Evolutionary conservation across 2,797 vertebrate species (phyloP).

Genomic region (Argyrosomus regius): DNA sequence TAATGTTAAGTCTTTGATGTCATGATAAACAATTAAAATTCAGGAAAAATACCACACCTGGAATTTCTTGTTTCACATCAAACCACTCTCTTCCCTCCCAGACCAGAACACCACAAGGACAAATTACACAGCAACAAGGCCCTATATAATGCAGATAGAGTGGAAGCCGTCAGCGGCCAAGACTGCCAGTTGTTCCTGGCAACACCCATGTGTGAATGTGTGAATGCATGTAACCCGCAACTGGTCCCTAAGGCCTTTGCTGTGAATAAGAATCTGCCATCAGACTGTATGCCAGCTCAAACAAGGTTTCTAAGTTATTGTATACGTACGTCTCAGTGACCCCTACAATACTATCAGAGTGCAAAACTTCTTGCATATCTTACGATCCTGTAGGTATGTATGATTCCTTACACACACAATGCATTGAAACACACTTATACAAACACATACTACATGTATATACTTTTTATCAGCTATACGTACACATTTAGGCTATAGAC

Average conservation of each 20-base stretch:
- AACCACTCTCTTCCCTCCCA: neutral
- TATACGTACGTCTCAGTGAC: neutral
- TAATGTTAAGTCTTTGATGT: neutral
- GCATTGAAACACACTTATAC: neutral
- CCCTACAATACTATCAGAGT: neutral
- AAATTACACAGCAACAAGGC: neutral
- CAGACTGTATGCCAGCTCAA: neutral
- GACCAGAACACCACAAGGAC: neutral
- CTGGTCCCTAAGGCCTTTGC: constrained; percentile 28
- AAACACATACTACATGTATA: neutral
- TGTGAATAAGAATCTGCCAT: constrained; percentile 34
- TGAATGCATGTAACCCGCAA: constrained; percentile 52
- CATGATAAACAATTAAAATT: neutral
- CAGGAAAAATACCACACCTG: neutral
- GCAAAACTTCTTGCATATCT: neutral
- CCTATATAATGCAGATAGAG: constrained; percentile 1
- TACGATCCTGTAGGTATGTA: neutral
- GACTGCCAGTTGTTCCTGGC: constrained; percentile 58
- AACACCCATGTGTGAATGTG: constrained; percentile 65
- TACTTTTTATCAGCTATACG: too few relatives aligned
- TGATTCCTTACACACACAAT: neutral
- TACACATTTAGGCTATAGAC: neutral
- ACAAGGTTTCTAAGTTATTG: neutral
- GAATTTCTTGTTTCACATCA: constrained; percentile 14
- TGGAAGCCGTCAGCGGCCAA: neutral